Percentiles rank a stretch among this genome's conserved stretches.
phyloP scores from a whole-genome alignment of 1,140 invertebrate genomes.

The Triops cancriformis region DNA sequence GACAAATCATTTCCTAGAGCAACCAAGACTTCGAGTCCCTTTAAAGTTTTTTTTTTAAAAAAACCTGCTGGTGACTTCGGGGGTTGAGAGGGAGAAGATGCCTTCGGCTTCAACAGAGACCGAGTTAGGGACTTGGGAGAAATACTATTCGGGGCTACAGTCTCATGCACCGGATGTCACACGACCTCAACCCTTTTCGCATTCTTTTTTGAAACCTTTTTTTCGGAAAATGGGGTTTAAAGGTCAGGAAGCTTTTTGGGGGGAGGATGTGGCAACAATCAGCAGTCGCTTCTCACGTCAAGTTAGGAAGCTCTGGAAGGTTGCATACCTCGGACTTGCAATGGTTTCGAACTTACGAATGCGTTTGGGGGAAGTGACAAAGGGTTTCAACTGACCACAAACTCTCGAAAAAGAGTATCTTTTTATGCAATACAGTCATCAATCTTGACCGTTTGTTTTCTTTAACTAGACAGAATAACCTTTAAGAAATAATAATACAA shows the following conservation, averaged over 20 bases:
- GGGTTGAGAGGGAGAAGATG: background rate
- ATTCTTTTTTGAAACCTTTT: background rate
- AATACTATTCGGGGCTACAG: background rate
- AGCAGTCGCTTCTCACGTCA: background rate
- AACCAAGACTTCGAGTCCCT: too few relatives aligned
- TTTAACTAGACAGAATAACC: too few relatives aligned
- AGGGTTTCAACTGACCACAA: too few relatives aligned
- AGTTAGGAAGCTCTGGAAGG: background rate
- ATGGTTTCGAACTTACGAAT: too few relatives aligned
- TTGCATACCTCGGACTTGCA: background rate
- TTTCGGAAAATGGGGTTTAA: background rate
- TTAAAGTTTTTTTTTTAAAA: too few relatives aligned
- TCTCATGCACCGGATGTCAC: slow-evolving; percentile 3
- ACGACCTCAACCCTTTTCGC: background rate
- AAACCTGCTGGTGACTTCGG: too few relatives aligned
- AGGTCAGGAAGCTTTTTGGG: background rate
- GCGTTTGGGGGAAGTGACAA: too few relatives aligned
- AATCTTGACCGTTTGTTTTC: too few relatives aligned
- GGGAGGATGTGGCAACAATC: background rate
- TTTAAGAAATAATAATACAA: too few relatives aligned
- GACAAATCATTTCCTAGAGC: too few relatives aligned
- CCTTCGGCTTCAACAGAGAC: background rate
- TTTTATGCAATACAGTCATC: too few relatives aligned
- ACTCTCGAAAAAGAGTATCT: too few relatives aligned
- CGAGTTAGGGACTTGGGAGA: background rate